Evolutionary conservation across 2,797 vertebrate species (phyloP), one percentile per base, ranked within the genome.

Genomic region (Morus bassanus): DNA sequence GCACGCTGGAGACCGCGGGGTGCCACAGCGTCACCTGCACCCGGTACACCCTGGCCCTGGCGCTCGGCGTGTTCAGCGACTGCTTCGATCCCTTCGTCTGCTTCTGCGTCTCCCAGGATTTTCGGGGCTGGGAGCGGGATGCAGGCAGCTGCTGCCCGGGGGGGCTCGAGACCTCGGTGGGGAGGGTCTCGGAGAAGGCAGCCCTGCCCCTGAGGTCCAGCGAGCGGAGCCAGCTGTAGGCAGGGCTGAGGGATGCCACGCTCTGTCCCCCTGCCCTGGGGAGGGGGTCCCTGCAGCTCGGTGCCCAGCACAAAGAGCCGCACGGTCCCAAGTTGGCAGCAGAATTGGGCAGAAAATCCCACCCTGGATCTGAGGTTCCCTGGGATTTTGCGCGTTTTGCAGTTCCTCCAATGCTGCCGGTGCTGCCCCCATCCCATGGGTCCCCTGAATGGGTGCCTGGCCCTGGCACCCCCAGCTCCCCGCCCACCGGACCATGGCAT

Each of bases 51-150:
- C 13, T 92, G 48, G 94, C 77, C 28, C 85, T 98, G 80, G 85
- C 67, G 13, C 56, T 97, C 28, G 75, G 96, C 0, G 88, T 96
- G 33, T 93, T 87, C 73, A 97, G 95, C 80, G 97, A 83, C 89
- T 97, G 97, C 85, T 96, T 97, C 0, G 94, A 97, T 72, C 97
- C 97, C 56, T 97, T 97, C 3, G 3, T 97, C 64, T 97, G 97
- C 64, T 95, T 93, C 43, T 97, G 89, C 0, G 13, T 59, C 39
- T 97, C 97, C 27, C 43, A 17, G 61, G 96, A 97, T 77, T 97
- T 97, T 64, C 85, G 74, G 64, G n/a, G 48, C 73, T 82, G 89
- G 90, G 15, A 96, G 10, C 37, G 22, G 78, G 45, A 70, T 14
- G 70, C 81, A 0, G 51, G 87, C 31, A 70, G 86, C 10, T 69